Conservation (phyloP, 2,797 vertebrate species). For the Sebastes hubbsi region DNA sequence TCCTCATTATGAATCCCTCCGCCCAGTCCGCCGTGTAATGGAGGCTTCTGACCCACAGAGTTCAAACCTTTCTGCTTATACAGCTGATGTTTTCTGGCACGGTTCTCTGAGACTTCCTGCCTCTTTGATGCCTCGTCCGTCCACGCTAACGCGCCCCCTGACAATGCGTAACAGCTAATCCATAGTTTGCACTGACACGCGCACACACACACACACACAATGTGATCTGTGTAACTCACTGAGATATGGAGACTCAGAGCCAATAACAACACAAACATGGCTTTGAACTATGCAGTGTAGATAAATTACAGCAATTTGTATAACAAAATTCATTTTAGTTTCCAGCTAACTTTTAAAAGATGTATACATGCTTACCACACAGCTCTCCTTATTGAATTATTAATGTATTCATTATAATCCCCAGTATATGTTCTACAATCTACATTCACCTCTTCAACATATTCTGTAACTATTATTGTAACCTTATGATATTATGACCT, state of each 20-base stretch:
- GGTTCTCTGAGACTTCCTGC: slow-evolving; percentile 73
- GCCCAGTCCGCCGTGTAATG: slow-evolving; percentile 54
- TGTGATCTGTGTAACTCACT: slow-evolving; percentile 47
- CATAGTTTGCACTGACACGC: slow-evolving; percentile 61
- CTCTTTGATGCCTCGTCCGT: slow-evolving; percentile 76
- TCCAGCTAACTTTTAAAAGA: neutral
- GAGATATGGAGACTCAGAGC: slow-evolving; percentile 26
- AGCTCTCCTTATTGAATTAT: slow-evolving; percentile 4
- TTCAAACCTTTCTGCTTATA: slow-evolving; percentile 78
- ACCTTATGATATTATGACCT: slow-evolving; percentile 9
- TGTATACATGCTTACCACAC: neutral
- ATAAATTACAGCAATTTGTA: slow-evolving; percentile 6
- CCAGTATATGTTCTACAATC: neutral
- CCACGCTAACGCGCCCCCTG: slow-evolving; percentile 72
- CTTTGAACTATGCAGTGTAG: slow-evolving; percentile 19
- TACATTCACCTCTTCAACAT: neutral
- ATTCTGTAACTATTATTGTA: slow-evolving; percentile 31
- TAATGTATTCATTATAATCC: neutral
- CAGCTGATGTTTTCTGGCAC: slow-evolving; percentile 82
- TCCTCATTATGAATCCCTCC: slow-evolving; percentile 64
- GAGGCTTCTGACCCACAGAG: slow-evolving; percentile 76
- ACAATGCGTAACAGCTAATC: slow-evolving; percentile 80
- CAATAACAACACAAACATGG: slow-evolving; percentile 57
- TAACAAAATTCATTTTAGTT: neutral
- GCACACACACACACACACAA: neutral